Base-by-base conservation (phyloP, 2,888 invertebrate genomes). In the Eueremaeus valkanovi region DNA sequence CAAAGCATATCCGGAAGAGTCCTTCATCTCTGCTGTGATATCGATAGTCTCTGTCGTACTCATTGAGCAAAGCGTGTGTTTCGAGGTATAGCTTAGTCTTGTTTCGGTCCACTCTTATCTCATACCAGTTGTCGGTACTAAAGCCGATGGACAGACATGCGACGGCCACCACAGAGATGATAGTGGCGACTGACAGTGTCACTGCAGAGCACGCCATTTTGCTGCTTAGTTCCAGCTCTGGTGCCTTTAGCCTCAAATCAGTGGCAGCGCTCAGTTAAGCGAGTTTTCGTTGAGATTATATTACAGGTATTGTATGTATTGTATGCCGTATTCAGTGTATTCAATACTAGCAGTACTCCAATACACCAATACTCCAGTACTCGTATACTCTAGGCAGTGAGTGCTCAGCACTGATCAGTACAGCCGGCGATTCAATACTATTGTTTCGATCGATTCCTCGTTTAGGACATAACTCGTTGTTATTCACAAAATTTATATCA, bases 81-180 rank as follows among this genome's bases (percentile, higher is more conserved):
- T 78, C 77, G 61, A 75, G 29, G 24, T 76, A 76, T 87, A 93
- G 93, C 91, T 92, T 90, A 83, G 93, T 93, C 84, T 89, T 89
- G 82, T 88, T 89, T 83, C 94, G 88, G 85, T 91, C 91, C 81
- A 96, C 95, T 87, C 93, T 93, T 82, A 93, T 91, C 84, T 92
- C 92, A 82, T 93, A 88, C 96, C 96, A 96, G 88, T 95, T 95
- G 87, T 96, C 95, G 83, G 95, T 95, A 81, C 93, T 90, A 86
- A 95, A 95, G 82, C 95, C 93, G 84, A 96, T 93, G 82, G 93
- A 90, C 84, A 96, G 88, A 83, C 95, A 87, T 79, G 94, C 93
- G 83, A 95, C 92, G 82, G 95, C 93, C 83, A 95, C 90, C 84
- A 96, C 93, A 84, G 95, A 94, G 84, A 93, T 92, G 85, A 96